These are phyloP conservation scores for Drosophila antonietae DNA, from an alignment of 2,888 invertebrate species.

Conservation along the genomic window DNA sequence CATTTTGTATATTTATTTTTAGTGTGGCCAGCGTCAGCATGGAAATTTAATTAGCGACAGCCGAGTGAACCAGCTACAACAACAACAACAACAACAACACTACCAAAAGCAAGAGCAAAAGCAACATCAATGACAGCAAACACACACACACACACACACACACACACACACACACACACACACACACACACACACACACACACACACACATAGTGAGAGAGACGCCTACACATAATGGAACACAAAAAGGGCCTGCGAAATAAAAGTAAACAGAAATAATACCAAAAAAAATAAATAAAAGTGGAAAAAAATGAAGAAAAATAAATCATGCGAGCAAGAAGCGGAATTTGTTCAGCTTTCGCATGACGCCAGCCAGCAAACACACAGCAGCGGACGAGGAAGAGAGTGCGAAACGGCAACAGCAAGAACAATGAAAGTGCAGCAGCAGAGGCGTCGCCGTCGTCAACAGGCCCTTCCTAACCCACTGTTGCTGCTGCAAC, in stretches of 20 bases:
- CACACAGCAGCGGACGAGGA: slow-evolving; percentile 6
- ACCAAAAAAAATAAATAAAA: slow-evolving; percentile 21
- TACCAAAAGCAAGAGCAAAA: slow-evolving; percentile 11
- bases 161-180: slow-evolving; percentile 6
- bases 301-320: slow-evolving; percentile 4
- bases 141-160: slow-evolving; percentile 5
- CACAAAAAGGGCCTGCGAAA: slow-evolving; percentile 42
- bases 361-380: slow-evolving; percentile 72
- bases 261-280: slow-evolving; percentile 52
- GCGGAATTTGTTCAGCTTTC: slow-evolving; percentile 41
- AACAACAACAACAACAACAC: slow-evolving; percentile 19
- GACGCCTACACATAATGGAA: slow-evolving; percentile 21
- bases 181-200: no score
- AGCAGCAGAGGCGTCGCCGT: slow-evolving; percentile 19
- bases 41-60: slow-evolving; percentile 77
- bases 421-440: slow-evolving; percentile 52
- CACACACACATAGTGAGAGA: not conserved
- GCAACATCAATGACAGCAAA: slow-evolving; percentile 28
- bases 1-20: slow-evolving; percentile 73
- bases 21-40: slow-evolving; percentile 70
- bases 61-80: slow-evolving; percentile 50
- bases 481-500: slow-evolving; percentile 5
- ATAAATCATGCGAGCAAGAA: slow-evolving; percentile 49
- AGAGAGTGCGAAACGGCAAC: slow-evolving; percentile 40
- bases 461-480: not conserved